These are phyloP conservation scores for Muscidifurax raptorellus DNA, from an alignment of 1,140 invertebrate species.

Conservation along the genomic window DNA sequence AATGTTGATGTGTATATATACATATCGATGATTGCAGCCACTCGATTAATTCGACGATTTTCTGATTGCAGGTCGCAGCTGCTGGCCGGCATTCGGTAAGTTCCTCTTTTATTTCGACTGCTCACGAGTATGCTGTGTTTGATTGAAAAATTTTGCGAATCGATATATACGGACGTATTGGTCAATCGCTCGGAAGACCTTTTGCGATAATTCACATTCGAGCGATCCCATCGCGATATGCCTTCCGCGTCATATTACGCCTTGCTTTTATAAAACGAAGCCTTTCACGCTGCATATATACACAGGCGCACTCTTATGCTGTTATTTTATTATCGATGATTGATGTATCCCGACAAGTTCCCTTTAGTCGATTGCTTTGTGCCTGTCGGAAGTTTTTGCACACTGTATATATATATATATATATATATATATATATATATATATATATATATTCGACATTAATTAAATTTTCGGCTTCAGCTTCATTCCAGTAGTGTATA, in stretches of 20 bases:
- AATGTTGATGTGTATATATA: too few relatives aligned
- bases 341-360: neutral
- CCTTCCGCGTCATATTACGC: too few relatives aligned
- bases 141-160: too few relatives aligned
- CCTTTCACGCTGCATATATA: neutral
- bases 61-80: neutral
- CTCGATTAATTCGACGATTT: neutral
- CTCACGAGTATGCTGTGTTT: too few relatives aligned
- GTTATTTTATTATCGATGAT: neutral
- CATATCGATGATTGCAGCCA: neutral
- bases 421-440: too few relatives aligned
- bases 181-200: too few relatives aligned
- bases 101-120: neutral
- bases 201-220: neutral
- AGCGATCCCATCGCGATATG: neutral
- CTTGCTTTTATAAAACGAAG: slow-evolving; percentile 13
- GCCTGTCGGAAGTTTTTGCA: too few relatives aligned
- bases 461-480: neutral
- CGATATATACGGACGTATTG: too few relatives aligned
- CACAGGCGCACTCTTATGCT: neutral
- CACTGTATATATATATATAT: too few relatives aligned
- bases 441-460: neutral
- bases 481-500: too few relatives aligned
- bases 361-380: neutral
- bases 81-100: neutral